Evolutionary conservation across 2,888 invertebrate genomes (phyloP).

Genomic region (Strigamia transsilvanica): DNA sequence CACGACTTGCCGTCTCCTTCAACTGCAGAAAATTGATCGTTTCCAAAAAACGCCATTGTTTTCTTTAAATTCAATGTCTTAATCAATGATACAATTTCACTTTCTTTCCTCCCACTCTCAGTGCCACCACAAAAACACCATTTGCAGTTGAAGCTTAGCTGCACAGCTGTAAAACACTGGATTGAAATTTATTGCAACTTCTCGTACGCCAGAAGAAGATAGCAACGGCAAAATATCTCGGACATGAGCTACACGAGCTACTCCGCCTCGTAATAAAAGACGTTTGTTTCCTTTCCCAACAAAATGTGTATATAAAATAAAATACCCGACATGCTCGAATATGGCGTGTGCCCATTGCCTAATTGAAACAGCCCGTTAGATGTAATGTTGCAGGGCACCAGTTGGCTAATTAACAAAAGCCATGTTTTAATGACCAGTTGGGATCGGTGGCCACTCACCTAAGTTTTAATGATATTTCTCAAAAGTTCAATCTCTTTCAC

Average conservation of each 20-base stretch:
- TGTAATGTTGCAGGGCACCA: background rate
- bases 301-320: background rate
- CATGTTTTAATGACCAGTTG: background rate
- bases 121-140: background rate
- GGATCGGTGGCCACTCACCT: background rate
- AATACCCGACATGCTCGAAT: no score
- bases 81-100: background rate
- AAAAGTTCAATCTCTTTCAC: background rate
- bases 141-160: background rate
- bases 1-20: no score
- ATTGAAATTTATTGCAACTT: constrained; percentile 13
- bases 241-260: background rate
- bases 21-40: no score
- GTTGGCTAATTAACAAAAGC: constrained; percentile 19
- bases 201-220: background rate
- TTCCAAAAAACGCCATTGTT: no score
- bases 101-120: background rate
- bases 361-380: background rate
- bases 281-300: background rate
- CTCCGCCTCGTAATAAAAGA: background rate
- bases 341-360: background rate
- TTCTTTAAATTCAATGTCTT: background rate
- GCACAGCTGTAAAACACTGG: background rate
- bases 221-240: background rate
- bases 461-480: background rate